These are phyloP conservation scores for Ceraclea dissimilis DNA, from an alignment of 2,888 invertebrate species.

Conservation along the genomic window DNA sequence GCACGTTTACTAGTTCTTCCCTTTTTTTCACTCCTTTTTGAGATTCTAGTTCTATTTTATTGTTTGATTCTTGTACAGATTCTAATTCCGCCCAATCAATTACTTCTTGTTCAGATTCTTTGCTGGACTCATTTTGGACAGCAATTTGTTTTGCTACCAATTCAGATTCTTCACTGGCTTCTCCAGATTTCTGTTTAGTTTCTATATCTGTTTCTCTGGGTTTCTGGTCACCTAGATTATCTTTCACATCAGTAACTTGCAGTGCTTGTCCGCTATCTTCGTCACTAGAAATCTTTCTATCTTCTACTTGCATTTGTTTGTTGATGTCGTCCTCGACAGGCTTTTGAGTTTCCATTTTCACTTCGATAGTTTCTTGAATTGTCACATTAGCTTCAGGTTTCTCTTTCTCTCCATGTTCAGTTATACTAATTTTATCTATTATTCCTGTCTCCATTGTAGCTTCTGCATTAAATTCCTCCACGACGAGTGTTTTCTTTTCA, in stretches of 20 bases:
- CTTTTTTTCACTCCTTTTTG: background rate
- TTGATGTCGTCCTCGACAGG: background rate
- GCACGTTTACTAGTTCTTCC: background rate
- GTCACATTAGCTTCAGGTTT: background rate
- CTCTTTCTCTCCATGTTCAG: constrained; percentile 14
- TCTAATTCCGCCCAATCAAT: background rate
- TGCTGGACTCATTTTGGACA: background rate
- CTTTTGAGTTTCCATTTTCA: background rate
- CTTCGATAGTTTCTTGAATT: constrained; percentile 4
- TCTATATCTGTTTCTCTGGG: background rate
- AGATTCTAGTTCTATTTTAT: background rate
- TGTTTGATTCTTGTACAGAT: background rate
- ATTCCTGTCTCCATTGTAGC: background rate
- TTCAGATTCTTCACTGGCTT: constrained; percentile 3
- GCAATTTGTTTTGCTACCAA: background rate
- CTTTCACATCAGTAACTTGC: too few species aligned
- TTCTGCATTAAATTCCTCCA: background rate
- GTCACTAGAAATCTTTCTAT: too few species aligned
- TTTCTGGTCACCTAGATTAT: too few species aligned
- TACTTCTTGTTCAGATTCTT: background rate
- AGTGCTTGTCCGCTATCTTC: too few species aligned
- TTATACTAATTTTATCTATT: background rate
- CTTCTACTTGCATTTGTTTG: background rate
- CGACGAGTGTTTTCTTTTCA: too few species aligned
- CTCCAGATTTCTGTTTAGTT: background rate